Conservation (phyloP, 1,140 invertebrate genomes). For the Monochamus saltuarius region DNA sequence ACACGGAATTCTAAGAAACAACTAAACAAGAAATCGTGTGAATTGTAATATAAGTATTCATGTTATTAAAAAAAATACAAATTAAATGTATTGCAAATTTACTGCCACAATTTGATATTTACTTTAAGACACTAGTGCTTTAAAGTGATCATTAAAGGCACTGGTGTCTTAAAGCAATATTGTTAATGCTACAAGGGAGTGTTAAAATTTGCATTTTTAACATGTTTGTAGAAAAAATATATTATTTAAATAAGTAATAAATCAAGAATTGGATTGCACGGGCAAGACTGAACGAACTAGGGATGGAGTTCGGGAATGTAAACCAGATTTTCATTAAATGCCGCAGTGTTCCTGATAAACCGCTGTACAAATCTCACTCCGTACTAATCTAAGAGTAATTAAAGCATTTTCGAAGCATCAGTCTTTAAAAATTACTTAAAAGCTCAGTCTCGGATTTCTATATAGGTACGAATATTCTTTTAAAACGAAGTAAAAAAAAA, state of each 20-base stretch:
- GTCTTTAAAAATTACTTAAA: slow-evolving; percentile 10
- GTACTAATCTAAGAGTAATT: slow-evolving; percentile 40
- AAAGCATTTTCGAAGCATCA: slow-evolving; percentile 30
- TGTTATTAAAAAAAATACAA: no score
- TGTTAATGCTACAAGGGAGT: no score
- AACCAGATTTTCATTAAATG: slow-evolving; percentile 45
- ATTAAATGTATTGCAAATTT: no score
- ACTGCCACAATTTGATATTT: no score
- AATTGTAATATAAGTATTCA: no score
- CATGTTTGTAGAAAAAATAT: neutral
- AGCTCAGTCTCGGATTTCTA: slow-evolving; percentile 5
- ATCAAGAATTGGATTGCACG: neutral
- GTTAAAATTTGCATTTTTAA: neutral
- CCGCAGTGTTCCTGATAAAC: slow-evolving; percentile 35
- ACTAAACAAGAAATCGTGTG: no score
- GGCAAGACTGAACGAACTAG: slow-evolving; percentile 13
- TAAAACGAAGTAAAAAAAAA: slow-evolving; percentile 1
- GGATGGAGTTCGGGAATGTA: slow-evolving; percentile 21
- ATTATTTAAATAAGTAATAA: neutral
- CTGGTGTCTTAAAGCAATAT: no score
- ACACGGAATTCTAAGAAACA: no score
- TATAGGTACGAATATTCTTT: neutral
- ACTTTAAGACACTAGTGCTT: no score
- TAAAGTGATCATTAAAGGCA: no score
- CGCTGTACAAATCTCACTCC: slow-evolving; percentile 23